Conservation (phyloP, 1,140 invertebrate genomes). For the Drosophila repleta region DNA sequence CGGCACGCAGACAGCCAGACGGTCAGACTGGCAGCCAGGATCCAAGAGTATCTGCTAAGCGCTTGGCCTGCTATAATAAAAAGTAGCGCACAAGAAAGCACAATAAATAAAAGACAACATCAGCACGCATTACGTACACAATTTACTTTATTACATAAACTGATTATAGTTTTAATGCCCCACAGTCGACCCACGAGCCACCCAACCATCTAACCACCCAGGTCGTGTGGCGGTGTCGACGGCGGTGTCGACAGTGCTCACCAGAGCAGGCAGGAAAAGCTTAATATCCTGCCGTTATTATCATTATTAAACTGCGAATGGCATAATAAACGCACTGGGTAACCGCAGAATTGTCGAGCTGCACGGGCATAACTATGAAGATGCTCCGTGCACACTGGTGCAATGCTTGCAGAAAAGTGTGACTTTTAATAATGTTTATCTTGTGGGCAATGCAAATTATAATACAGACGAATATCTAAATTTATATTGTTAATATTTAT, state of each 20-base stretch:
- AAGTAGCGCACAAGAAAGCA: conserved; percentile 75
- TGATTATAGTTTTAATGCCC: conserved; percentile 82
- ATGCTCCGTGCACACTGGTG: conserved; percentile 47
- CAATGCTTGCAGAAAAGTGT: background rate
- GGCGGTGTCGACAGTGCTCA: conserved; percentile 21
- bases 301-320: conserved; percentile 82
- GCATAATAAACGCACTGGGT: conserved; percentile 79
- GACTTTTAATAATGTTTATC: no score
- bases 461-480: no score
- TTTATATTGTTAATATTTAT: no score
- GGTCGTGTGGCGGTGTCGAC: conserved; percentile 8
- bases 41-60: conserved; percentile 50
- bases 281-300: conserved; percentile 81
- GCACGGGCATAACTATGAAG: conserved; percentile 34
- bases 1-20: background rate
- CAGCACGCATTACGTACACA: conserved; percentile 79
- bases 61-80: conserved; percentile 70
- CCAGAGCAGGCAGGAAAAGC: conserved; percentile 69
- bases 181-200: conserved; percentile 24
- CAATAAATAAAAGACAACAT: conserved; percentile 81
- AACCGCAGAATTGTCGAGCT: conserved; percentile 60
- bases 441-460: no score
- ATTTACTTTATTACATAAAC: conserved; percentile 83
- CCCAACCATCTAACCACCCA: conserved; percentile 15
- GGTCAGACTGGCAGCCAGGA: background rate